Percentiles rank a stretch among this genome's conserved stretches.
Conservation (phyloP, 2,113 vertebrate genomes). For the Spizaetus ornatus region DNA sequence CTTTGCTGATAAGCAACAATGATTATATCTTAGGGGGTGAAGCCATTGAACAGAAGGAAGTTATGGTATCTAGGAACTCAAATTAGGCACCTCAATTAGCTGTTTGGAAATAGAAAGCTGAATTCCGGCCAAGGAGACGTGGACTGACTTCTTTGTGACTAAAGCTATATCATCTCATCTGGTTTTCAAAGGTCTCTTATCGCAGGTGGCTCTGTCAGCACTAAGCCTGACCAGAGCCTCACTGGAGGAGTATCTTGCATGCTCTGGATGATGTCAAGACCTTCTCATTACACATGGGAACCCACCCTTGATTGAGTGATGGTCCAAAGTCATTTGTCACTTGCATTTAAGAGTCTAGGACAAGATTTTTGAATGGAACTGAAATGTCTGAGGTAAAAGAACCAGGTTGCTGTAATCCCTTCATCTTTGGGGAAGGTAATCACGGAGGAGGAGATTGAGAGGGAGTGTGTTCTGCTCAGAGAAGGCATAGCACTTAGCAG, state of each 20-base stretch:
- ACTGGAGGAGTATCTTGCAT: rapidly evolving
- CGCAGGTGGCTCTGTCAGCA: not conserved
- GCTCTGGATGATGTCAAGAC: not conserved
- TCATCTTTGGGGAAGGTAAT: not conserved
- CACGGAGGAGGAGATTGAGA: not conserved
- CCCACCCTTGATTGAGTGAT: not conserved
- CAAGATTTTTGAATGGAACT: not conserved
- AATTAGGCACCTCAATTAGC: not conserved
- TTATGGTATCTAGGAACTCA: not conserved
- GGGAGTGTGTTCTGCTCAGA: not conserved
- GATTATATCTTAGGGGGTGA: not conserved
- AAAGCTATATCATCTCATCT: not conserved
- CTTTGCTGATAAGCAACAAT: not conserved
- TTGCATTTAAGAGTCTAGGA: not conserved
- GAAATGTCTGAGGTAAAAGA: not conserved
- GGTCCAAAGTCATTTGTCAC: not conserved
- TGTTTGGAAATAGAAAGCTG: not conserved
- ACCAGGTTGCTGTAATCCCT: not conserved
- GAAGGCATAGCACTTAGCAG: not conserved
- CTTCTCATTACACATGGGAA: not conserved
- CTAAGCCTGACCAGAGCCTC: not conserved
- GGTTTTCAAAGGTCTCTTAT: not conserved
- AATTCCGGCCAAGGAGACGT: not conserved
- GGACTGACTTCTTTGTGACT: not conserved
- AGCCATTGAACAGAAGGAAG: not conserved